A percentile compares a stretch with the other conserved stretches of the same genome.
These are phyloP conservation scores for Idaea aversata DNA, from an alignment of 2,888 invertebrate species.

Conservation along the genomic window DNA sequence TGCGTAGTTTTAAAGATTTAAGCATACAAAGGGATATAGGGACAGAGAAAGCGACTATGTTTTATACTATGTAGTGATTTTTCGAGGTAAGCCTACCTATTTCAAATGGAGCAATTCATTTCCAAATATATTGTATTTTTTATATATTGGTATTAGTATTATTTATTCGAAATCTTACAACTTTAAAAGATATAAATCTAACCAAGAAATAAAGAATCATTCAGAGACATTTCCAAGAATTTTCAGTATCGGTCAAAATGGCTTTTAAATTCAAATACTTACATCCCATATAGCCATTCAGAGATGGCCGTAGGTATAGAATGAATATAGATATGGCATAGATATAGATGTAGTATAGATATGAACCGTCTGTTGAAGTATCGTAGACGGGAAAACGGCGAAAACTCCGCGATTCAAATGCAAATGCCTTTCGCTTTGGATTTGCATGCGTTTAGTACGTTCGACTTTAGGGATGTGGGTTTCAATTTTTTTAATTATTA, in stretches of 20 bases:
- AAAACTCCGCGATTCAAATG: slow-evolving; percentile 50
- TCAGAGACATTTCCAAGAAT: background rate
- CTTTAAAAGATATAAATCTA: background rate
- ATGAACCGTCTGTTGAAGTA: slow-evolving; percentile 19
- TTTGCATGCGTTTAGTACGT: slow-evolving; percentile 45
- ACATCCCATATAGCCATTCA: slow-evolving; percentile 1
- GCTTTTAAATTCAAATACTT: slow-evolving; percentile 1
- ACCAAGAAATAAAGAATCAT: background rate
- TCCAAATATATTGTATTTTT: no score
- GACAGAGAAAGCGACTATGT: no score
- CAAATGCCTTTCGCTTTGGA: slow-evolving; percentile 39
- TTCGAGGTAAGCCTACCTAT: no score
- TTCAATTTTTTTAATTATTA: background rate
- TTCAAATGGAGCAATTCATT: no score
- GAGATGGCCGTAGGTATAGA: slow-evolving; percentile 3
- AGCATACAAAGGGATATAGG: no score
- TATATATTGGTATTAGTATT: no score
- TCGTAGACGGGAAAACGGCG: slow-evolving; percentile 26
- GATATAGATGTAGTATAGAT: slow-evolving; percentile 6
- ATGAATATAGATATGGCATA: slow-evolving; percentile 5
- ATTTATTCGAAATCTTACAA: no score
- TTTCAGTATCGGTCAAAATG: background rate
- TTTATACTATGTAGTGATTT: no score
- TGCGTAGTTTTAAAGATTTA: no score
- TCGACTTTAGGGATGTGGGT: slow-evolving; percentile 13